Conservation (phyloP, 2,113 vertebrate genomes). For the Pagrus major region DNA sequence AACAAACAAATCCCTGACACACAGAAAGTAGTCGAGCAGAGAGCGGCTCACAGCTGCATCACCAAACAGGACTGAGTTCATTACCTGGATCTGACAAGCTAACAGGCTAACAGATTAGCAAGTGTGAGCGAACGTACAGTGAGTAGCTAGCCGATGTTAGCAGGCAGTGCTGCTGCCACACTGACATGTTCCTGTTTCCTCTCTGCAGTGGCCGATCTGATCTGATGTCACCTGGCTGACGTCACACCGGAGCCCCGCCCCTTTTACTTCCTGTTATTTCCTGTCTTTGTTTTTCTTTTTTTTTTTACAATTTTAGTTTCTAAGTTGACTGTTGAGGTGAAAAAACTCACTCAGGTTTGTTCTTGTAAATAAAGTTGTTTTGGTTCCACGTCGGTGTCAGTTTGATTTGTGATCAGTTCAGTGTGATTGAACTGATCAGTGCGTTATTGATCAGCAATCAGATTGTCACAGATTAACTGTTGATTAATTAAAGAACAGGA, state of each 20-base stretch:
- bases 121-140: neutral
- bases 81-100: no score
- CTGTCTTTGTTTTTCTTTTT: constrained; percentile 5
- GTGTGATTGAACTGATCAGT: no score
- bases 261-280: constrained; percentile 14
- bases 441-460: no score
- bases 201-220: constrained; percentile 82
- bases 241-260: neutral
- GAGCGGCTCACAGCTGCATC: no score
- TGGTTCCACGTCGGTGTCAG: neutral
- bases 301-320: constrained; percentile 16
- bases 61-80: no score
- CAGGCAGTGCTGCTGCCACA: neutral
- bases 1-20: no score
- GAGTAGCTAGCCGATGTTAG: neutral
- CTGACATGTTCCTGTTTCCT: neutral
- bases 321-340: neutral
- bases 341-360: neutral
- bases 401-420: no score
- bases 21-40: no score
- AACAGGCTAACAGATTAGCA: neutral
- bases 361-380: constrained; percentile 80
- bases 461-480: no score
- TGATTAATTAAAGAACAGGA: no score
- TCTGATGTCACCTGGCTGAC: constrained; percentile 69